Evolutionary conservation across 2,113 vertebrate genomes (phyloP).

Genomic region (Lepus timidus): DNA sequence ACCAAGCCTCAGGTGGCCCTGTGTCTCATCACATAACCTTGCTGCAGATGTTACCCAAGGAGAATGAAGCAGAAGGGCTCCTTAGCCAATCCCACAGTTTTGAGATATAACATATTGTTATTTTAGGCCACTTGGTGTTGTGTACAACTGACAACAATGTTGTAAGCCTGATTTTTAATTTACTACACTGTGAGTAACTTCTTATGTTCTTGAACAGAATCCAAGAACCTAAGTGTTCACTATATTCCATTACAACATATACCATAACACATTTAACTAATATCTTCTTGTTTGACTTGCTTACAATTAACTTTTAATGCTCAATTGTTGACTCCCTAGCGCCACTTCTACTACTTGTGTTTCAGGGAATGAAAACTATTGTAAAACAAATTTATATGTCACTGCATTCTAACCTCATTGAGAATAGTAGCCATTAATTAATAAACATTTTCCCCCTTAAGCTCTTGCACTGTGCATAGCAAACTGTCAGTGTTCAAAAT

Average conservation of each 20-base stretch:
- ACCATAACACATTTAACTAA: slow-evolving; percentile 3
- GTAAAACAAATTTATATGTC: slow-evolving; percentile 37
- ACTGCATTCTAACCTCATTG: not conserved
- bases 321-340: not conserved
- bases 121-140: not conserved
- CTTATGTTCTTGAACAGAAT: slow-evolving; percentile 45
- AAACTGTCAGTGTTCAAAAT: not conserved
- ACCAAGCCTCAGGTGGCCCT: not conserved
- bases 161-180: slow-evolving; percentile 22
- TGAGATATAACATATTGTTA: not conserved
- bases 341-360: not conserved
- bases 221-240: slow-evolving; percentile 35
- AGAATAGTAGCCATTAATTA: not conserved
- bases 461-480: not conserved
- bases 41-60: too few species aligned
- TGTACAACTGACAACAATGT: not conserved
- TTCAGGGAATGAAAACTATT: slow-evolving; percentile 39
- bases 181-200: not conserved
- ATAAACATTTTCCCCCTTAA: not conserved
- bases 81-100: not conserved
- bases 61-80: not conserved
- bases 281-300: not conserved
- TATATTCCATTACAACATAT: not conserved
- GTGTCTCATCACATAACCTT: fast-evolving
- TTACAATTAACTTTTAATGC: slow-evolving; percentile 48